phyloP scores from a whole-genome alignment of 2,113 vertebrate genomes.

The Athene noctua region DNA sequence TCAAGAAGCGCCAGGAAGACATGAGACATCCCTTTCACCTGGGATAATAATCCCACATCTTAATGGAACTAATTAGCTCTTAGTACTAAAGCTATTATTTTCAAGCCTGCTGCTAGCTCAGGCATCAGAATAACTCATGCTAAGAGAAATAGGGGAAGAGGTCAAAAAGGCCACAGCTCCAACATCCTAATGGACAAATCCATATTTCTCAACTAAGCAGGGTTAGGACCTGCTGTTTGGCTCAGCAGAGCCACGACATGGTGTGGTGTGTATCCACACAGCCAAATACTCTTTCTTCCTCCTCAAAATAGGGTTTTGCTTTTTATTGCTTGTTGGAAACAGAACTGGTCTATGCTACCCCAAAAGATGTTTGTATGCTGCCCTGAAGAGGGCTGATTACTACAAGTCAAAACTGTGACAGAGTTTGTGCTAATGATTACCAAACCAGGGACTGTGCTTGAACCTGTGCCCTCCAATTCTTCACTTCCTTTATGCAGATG shows the following conservation, averaged over 20 bases:
- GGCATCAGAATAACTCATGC: not conserved
- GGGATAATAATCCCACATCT: not conserved
- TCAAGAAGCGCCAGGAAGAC: not conserved
- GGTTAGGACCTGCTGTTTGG: not conserved
- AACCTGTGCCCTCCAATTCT: not conserved
- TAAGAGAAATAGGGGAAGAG: not conserved
- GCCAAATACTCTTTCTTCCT: not conserved
- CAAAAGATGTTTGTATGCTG: rapidly evolving
- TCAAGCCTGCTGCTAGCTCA: not conserved
- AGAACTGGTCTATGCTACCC: not conserved
- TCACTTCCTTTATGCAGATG: not conserved
- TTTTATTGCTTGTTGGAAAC: not conserved
- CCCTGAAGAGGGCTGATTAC: not conserved
- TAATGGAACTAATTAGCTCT: not conserved
- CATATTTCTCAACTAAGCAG: not conserved
- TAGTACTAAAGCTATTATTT: not conserved
- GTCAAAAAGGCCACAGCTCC: not conserved
- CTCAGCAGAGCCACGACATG: not conserved
- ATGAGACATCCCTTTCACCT: not conserved
- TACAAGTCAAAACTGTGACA: rapidly evolving
- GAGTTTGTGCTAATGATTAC: not conserved
- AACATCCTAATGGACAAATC: not conserved
- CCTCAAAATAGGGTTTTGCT: not conserved
- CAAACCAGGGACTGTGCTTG: not conserved
- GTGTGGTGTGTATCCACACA: not conserved